Percentiles rank a stretch among this genome's conserved stretches.
Evolutionary conservation across 2,113 vertebrate genomes (phyloP).

Genomic region (Cyprinus carpio): DNA sequence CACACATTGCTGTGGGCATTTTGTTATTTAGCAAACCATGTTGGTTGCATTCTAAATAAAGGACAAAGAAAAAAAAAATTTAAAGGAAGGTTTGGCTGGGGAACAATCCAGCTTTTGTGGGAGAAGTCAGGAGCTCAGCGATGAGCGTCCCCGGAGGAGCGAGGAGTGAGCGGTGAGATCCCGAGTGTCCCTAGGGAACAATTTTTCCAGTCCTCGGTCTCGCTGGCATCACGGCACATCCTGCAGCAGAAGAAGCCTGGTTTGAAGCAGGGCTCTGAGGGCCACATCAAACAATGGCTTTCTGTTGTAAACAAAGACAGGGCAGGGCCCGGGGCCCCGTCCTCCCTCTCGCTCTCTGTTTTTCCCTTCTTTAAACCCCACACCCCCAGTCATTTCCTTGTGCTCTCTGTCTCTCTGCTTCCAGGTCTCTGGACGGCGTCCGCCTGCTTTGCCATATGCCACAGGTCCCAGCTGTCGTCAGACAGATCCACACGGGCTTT

Average conservation of each 20-base stretch:
- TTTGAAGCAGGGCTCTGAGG: conserved; percentile 70
- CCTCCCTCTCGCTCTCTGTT: conserved; percentile 38
- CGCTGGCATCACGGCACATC: conserved; percentile 79
- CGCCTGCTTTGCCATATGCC: conserved; percentile 67
- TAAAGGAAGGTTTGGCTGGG: conserved; percentile 42
- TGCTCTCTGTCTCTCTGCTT: conserved; percentile 32
- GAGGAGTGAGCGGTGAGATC: conserved; percentile 54
- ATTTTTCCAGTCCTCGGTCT: conserved; percentile 73
- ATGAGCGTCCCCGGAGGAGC: conserved; percentile 48
- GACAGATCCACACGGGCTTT: conserved; percentile 66
- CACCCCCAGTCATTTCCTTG: conserved; percentile 16
- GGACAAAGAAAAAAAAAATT: conserved; percentile 39
- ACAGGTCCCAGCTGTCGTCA: conserved; percentile 64
- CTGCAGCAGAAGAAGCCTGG: conserved; percentile 75
- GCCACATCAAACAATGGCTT: conserved; percentile 83
- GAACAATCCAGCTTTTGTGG: conserved; percentile 60
- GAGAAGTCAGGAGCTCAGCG: too few species aligned
- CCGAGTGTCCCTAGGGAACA: conserved; percentile 55
- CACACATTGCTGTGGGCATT: not conserved
- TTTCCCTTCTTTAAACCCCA: conserved; percentile 23
- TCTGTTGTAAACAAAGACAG: conserved; percentile 83
- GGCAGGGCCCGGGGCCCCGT: conserved; percentile 73
- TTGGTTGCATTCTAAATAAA: conserved; percentile 11
- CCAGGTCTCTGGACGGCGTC: conserved; percentile 65
- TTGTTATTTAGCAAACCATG: conserved; percentile 40